Evolutionary conservation across 23 tunicate species (phyloP).

Genomic region (Trididemnum clinides): DNA sequence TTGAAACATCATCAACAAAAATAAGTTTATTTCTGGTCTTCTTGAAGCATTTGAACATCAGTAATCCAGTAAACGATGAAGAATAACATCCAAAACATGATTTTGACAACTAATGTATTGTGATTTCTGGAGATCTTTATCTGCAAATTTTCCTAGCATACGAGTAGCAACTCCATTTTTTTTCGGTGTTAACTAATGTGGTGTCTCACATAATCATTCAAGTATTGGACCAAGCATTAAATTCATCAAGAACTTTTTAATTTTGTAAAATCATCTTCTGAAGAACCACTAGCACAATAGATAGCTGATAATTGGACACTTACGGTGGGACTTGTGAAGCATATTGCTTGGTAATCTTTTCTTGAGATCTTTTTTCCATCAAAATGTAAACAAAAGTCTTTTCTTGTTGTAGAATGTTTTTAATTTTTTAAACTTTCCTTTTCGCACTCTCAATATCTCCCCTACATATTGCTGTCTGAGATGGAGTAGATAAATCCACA

Average conservation of each 20-base stretch:
- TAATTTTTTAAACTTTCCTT: neutral
- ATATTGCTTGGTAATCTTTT: neutral
- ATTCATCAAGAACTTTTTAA: neutral
- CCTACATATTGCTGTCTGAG: constrained; percentile 6
- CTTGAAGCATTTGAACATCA: no score
- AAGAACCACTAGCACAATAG: constrained; percentile 15
- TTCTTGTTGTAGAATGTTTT: neutral
- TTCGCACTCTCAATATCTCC: neutral
- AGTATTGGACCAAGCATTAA: constrained; percentile 3
- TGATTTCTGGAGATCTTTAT: no score
- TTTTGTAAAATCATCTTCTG: neutral
- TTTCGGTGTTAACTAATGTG: neutral
- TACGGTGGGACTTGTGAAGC: neutral
- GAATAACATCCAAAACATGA: no score
- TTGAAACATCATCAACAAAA: no score
- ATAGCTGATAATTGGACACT: neutral
- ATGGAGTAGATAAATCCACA: neutral
- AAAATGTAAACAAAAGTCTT: neutral
- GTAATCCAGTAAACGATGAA: no score
- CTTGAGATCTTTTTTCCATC: neutral
- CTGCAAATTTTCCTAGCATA: no score
- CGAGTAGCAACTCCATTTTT: no score
- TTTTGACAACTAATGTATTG: no score
- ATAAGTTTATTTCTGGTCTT: no score
- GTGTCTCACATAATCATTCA: neutral